phyloP scores from a whole-genome alignment of 2,113 vertebrate species.

The Eublepharis macularius region DNA sequence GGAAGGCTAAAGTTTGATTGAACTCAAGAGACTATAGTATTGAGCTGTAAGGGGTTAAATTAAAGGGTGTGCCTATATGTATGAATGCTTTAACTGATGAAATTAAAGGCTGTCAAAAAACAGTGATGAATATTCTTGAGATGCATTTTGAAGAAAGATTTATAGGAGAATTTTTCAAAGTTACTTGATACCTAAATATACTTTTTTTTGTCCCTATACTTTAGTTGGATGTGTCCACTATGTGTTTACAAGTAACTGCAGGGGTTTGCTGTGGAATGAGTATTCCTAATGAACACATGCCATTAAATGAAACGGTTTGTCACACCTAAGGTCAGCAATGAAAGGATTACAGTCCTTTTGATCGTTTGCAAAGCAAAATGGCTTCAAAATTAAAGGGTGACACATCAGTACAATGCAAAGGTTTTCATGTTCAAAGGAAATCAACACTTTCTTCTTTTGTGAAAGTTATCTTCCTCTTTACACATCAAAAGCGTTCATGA shows the following conservation, averaged over 20 bases:
- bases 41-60: not conserved
- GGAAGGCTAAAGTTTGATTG: too few species aligned
- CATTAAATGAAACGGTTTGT: not conserved
- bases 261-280: not conserved
- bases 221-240: not conserved
- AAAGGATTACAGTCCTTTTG: not conserved
- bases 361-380: not conserved
- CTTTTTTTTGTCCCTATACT: not conserved
- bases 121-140: not conserved
- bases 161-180: not conserved
- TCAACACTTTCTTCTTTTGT: not conserved
- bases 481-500: not conserved
- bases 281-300: not conserved
- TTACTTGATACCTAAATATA: not conserved
- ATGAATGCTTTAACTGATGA: not conserved
- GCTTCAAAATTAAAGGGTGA: not conserved
- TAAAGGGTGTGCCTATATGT: not conserved
- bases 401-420: not conserved
- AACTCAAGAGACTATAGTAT: too few species aligned
- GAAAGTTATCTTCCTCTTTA: not conserved
- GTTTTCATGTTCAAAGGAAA: not conserved
- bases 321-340: not conserved
- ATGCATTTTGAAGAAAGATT: not conserved
- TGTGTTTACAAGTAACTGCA: not conserved
- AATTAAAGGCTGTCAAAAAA: not conserved